Evolutionary conservation across 2,113 vertebrate genomes (phyloP).

Genomic region (Antennarius striatus): DNA sequence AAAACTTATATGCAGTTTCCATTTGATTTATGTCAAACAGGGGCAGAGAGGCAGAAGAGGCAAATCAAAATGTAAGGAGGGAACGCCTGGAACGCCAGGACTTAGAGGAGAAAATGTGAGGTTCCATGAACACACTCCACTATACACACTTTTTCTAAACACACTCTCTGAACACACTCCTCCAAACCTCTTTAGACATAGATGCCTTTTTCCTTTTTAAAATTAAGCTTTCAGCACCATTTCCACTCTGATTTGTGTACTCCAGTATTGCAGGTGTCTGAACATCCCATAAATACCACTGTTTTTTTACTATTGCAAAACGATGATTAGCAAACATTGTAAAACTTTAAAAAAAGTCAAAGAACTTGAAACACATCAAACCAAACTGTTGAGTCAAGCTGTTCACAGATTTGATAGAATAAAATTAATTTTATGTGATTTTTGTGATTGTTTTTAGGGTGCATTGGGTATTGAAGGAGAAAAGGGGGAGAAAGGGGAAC

Average conservation of each 20-base stretch:
- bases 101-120: conserved; percentile 80
- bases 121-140: neutral
- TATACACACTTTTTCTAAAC: neutral
- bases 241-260: too few relatives aligned
- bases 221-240: too few relatives aligned
- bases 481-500: conserved; percentile 88
- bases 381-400: too few relatives aligned
- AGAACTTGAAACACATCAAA: too few relatives aligned
- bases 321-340: too few relatives aligned
- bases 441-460: conserved; percentile 73
- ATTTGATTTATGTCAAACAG: conserved; percentile 60
- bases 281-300: neutral
- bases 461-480: conserved; percentile 74
- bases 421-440: neutral
- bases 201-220: too few relatives aligned
- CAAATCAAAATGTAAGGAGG: conserved; percentile 77
- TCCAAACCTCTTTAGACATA: too few relatives aligned
- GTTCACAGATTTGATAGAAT: neutral
- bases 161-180: too few relatives aligned
- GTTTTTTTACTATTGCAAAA: neutral
- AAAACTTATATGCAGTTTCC: neutral
- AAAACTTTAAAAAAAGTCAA: too few relatives aligned
- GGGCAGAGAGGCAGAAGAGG: conserved; percentile 84
- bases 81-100: conserved; percentile 76
- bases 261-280: too few relatives aligned